These are phyloP conservation scores for Dermolepida albohirtum DNA, from an alignment of 2,888 invertebrate species.

Conservation along the genomic window DNA sequence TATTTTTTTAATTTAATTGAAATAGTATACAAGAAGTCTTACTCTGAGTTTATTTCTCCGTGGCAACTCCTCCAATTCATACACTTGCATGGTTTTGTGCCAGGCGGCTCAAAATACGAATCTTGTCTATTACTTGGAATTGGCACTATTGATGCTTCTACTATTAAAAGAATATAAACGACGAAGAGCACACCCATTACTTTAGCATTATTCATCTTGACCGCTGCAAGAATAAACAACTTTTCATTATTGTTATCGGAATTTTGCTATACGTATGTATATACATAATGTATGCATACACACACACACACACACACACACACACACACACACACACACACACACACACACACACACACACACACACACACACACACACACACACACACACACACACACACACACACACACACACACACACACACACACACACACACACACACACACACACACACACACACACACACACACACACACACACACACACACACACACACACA, in stretches of 20 bases:
- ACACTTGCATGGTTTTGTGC: conserved; percentile 52
- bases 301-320: not conserved
- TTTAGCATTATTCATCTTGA: conserved; percentile 26
- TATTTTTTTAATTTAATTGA: too few relatives aligned
- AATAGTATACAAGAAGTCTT: too few relatives aligned
- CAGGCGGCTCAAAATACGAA: not conserved
- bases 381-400: too few relatives aligned
- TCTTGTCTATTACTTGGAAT: not conserved
- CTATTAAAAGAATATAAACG: conserved; percentile 9
- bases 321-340: too few relatives aligned
- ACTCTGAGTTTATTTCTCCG: conserved; percentile 58
- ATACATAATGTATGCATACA: not conserved
- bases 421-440: too few relatives aligned
- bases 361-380: too few relatives aligned
- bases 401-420: too few relatives aligned
- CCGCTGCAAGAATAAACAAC: conserved; percentile 5
- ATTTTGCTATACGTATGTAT: not conserved
- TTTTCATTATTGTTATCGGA: not conserved
- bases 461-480: too few relatives aligned
- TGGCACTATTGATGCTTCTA: conserved; percentile 16
- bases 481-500: too few relatives aligned
- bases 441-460: too few relatives aligned
- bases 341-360: too few relatives aligned
- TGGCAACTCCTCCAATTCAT: conserved; percentile 56
- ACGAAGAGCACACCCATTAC: conserved; percentile 6